These are phyloP conservation scores for Ephydatia muelleri DNA, from an alignment of 37 sponge, comb jelly and placozoan genomes.

Conservation along the genomic window DNA sequence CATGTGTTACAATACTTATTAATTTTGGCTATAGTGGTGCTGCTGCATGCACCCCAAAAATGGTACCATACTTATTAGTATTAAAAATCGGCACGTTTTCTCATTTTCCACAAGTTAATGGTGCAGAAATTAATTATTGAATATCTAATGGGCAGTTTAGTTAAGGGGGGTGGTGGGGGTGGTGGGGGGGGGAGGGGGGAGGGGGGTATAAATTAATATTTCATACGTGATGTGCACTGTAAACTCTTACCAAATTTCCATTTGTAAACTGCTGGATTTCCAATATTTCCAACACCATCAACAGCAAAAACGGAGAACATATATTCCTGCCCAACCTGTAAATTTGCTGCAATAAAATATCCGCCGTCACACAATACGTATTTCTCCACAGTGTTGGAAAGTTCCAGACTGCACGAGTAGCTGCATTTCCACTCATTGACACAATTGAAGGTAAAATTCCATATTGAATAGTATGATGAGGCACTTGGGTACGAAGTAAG, in stretches of 20 bases:
- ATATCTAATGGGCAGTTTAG: too few species aligned
- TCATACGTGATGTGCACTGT: too few species aligned
- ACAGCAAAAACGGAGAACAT: constrained; percentile 1
- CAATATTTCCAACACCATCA: constrained; percentile 33
- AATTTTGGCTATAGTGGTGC: too few species aligned
- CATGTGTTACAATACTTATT: too few species aligned
- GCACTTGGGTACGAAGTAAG: constrained; percentile 7
- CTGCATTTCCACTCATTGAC: constrained; percentile 3
- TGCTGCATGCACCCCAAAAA: too few species aligned
- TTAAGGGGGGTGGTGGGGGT: too few species aligned
- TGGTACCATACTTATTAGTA: too few species aligned
- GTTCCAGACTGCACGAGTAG: constrained; percentile 13
- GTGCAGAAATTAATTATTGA: too few species aligned
- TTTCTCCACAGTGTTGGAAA: not conserved
- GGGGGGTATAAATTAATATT: too few species aligned
- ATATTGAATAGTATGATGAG: not conserved
- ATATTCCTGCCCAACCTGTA: not conserved
- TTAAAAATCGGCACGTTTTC: too few species aligned
- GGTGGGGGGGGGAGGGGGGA: too few species aligned
- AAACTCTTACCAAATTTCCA: constrained; percentile 32
- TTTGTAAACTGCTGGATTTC: not conserved
- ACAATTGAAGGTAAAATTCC: constrained; percentile 12
- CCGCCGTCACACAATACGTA: not conserved
- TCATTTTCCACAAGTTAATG: too few species aligned
- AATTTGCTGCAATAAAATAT: not conserved